Evolutionary conservation across 2,113 vertebrate genomes (phyloP), one percentile per base, ranked within the genome.

Genomic region (Erythrocebus patas): DNA sequence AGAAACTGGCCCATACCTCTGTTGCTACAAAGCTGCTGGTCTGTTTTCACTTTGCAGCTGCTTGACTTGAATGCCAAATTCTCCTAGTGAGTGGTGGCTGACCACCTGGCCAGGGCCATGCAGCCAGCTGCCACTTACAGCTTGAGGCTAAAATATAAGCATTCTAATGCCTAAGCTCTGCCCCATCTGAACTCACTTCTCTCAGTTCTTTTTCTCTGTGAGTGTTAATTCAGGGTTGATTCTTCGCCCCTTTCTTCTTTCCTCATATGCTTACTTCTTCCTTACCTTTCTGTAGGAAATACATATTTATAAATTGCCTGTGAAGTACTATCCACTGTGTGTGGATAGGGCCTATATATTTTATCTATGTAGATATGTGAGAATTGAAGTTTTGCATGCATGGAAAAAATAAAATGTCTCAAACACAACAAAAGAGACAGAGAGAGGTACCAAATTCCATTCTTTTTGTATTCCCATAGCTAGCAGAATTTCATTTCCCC

Each of bases 41-140:
- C 96, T 95, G 48, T 96, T 96, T 30, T 0, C 17, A 72, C 73
- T 98, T 96, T 89, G 96, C 98, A 98, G 96, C 97, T 98, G 97
- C 93, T 89, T 84, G 73, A 70, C 90, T 76, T 6, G 0, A 82
- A 83, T 97, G 97, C 98, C 97, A 98, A 94, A 93, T 96, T 85
- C 96, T 72, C 0, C 0, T 0, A 90, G 84, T 12, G 61, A 64
- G 3, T 0, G 1, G 59, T 87, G 93, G 95, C 82, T 0, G 11
- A 86, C 95, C 92, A 95, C 96, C 96, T 98, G 98, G 97, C 20
- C 4, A 0, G 0, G 88, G 61, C 93, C 9, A 35, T 57, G 50
- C 0, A 0, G 48, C 86, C 38, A 48, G 92, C 85, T 97, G 97
- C 32, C 92, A 84, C 87, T 76, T 93, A 30, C 30, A 94, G 66